These are phyloP conservation scores for Willisornis vidua DNA, from an alignment of 2,113 vertebrate species.

Conservation along the genomic window DNA sequence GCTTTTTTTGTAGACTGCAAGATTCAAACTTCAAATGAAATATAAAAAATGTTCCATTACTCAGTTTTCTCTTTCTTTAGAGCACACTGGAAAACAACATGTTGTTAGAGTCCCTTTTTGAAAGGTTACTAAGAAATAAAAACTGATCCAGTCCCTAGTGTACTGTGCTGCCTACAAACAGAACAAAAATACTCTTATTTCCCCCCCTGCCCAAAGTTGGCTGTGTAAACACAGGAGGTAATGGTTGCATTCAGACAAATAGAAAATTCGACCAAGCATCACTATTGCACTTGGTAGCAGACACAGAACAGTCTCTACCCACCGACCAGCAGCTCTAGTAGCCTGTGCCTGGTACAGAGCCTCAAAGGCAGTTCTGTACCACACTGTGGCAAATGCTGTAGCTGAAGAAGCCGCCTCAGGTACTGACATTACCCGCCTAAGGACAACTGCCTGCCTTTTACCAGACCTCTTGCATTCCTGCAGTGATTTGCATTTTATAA, in stretches of 20 bases:
- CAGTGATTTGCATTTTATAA: not conserved
- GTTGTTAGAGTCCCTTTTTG: not conserved
- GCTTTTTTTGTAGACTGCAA: not conserved
- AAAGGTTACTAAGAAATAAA: conserved; percentile 59
- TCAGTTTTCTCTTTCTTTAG: conserved; percentile 39
- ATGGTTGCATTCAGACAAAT: not conserved
- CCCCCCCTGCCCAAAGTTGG: not conserved
- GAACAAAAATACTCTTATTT: conserved; percentile 54
- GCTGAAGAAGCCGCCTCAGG: not conserved
- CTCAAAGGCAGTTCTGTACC: not conserved
- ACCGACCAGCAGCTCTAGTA: not conserved
- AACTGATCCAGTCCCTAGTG: conserved; percentile 38
- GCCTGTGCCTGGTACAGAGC: rapidly evolving
- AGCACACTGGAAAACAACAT: conserved; percentile 19
- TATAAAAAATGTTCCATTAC: conserved; percentile 48
- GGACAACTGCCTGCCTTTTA: not conserved
- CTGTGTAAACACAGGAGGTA: not conserved
- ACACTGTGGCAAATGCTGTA: rapidly evolving
- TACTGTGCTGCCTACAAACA: not conserved
- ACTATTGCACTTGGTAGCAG: not conserved
- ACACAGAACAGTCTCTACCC: not conserved
- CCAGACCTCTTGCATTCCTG: not conserved
- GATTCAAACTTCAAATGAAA: not conserved
- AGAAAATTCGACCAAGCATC: not conserved
- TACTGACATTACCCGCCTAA: not conserved